phyloP scores from a whole-genome alignment of 2,113 vertebrate genomes.

The Oenanthe melanoleuca region DNA sequence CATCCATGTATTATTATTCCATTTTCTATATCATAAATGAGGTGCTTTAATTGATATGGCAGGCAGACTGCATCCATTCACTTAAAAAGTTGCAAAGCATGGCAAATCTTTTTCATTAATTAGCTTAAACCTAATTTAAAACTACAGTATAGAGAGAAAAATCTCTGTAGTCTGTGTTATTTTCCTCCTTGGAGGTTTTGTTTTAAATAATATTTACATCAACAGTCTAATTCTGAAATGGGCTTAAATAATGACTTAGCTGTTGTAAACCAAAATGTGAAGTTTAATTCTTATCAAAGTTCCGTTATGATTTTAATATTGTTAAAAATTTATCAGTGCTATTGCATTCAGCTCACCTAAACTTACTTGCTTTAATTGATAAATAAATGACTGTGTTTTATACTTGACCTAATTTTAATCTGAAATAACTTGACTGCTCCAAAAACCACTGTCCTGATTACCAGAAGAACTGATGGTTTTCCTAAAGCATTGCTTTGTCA shows the following conservation, averaged over 20 bases:
- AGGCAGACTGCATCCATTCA: background rate
- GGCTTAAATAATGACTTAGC: background rate
- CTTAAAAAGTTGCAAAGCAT: background rate
- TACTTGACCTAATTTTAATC: background rate
- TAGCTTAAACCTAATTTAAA: background rate
- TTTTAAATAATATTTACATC: background rate
- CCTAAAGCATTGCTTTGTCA: background rate
- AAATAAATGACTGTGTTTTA: background rate
- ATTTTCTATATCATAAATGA: background rate
- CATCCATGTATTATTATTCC: background rate
- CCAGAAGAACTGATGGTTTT: background rate
- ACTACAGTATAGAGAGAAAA: background rate
- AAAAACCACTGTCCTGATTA: background rate
- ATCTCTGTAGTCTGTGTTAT: accelerated
- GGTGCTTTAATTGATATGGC: background rate
- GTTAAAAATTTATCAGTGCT: background rate
- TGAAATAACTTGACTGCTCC: background rate
- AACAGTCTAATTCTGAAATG: background rate
- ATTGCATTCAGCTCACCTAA: background rate
- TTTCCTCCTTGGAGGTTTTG: background rate
- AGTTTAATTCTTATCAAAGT: background rate
- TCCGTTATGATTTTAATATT: background rate
- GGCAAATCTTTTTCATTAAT: background rate
- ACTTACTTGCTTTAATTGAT: background rate
- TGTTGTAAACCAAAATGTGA: background rate